These are phyloP conservation scores for Balaeniceps rex DNA, from an alignment of 2,113 vertebrate species.

Conservation along the genomic window DNA sequence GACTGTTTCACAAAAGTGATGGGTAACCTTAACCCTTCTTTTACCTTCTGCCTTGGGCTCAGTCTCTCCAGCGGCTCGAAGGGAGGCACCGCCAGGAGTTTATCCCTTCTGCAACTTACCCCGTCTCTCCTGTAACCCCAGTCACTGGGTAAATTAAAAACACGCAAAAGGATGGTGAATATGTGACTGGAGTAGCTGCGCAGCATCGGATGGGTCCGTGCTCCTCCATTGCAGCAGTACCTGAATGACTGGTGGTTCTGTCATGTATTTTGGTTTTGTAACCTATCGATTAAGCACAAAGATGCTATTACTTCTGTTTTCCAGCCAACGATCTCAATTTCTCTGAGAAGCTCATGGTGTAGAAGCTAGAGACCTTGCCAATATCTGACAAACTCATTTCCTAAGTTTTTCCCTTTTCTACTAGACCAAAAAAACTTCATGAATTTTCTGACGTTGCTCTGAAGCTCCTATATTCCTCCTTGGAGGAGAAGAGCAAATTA, in stretches of 20 bases:
- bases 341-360: background rate
- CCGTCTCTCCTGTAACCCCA: background rate
- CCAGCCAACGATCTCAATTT: background rate
- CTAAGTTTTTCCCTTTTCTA: background rate
- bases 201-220: rapidly evolving
- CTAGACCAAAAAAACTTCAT: background rate
- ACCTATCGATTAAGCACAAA: background rate
- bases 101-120: background rate
- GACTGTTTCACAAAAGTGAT: background rate
- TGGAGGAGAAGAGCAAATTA: background rate
- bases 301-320: background rate
- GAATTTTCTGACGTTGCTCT: background rate
- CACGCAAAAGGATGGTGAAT: background rate
- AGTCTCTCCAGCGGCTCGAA: background rate
- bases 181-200: background rate
- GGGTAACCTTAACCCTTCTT: background rate
- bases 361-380: background rate
- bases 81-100: background rate
- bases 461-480: background rate
- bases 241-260: background rate
- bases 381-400: background rate
- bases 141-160: background rate
- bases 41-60: background rate
- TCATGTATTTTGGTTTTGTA: background rate
- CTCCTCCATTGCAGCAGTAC: background rate